Base-by-base conservation (phyloP, 2,888 invertebrate species). In the Poecilobothrus nobilitatus region DNA sequence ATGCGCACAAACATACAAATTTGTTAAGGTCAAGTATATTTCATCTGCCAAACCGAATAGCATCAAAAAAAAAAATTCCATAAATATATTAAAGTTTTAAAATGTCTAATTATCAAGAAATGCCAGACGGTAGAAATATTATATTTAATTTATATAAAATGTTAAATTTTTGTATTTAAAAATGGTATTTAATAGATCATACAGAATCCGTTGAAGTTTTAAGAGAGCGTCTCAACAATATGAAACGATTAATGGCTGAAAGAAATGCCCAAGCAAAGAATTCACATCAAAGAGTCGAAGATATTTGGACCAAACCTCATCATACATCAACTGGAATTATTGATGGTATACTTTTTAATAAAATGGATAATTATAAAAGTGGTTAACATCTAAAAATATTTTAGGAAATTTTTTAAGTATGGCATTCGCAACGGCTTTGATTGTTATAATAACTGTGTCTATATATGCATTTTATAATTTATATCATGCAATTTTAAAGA, bases 401-500 rank as follows among this genome's bases (percentile, higher is more conserved):
- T 53, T 53, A 53, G 91, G 90, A 1, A 91, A 89, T 77, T 91
- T 94, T 77, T 83, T 94, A 0, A 92, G 92, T 75, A 86, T 92
- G 74, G 91, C 94, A 61, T 94, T 94, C 76, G 91, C 89, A 1
- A 88, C 89, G 0, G 91, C 92, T 1, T 83, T 94, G 5, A 75
- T 90, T 12, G 89, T 92, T 64, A 93, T 94, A 69, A 80, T 93
- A 10, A 88, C 89, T 74, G 93, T 94, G 63, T 92, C 92, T 68
- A 85, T 90, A 1, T 93, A 93, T 76, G 93, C 94, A 0, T 94
- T 94, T 78, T 91, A 92, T 75, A 92, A 91, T 80, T 84, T 94
- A 0, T 91, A 90, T 77, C 84, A 88, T 75, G 91, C 92, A 20
- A 90, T 94, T 67, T 79, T 91, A 44, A 93, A 92, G 82, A 92